Percentiles rank a stretch among this genome's conserved stretches.
These are phyloP conservation scores for Petromus typicus DNA, from an alignment of 2,113 vertebrate species.

Conservation along the genomic window DNA sequence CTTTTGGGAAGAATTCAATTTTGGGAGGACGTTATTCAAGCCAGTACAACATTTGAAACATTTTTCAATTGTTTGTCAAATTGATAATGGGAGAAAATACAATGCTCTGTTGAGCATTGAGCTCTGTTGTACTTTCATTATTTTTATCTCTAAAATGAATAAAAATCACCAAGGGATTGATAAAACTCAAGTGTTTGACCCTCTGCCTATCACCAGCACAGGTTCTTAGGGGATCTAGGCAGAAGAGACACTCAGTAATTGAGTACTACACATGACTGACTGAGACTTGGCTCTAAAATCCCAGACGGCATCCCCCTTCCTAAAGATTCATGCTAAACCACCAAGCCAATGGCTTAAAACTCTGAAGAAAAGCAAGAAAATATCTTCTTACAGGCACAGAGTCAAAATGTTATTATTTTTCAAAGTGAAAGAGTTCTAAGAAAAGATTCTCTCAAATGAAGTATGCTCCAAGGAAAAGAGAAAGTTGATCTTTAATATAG, in stretches of 20 bases:
- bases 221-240: not conserved
- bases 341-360: not conserved
- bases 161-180: not conserved
- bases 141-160: conserved; percentile 36
- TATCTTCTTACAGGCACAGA: not conserved
- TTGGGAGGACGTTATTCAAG: not conserved
- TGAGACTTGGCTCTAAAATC: not conserved
- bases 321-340: conserved; percentile 22
- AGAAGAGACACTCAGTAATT: not conserved
- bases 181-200: conserved; percentile 8
- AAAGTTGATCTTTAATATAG: not conserved
- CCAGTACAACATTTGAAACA: not conserved
- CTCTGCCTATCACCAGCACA: not conserved
- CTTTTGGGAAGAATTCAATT: not conserved
- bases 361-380: conserved; percentile 34
- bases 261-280: not conserved
- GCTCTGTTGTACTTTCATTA: not conserved
- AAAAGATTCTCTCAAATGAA: conserved; percentile 43
- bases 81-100: conserved; percentile 28
- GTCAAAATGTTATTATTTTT: conserved; percentile 49
- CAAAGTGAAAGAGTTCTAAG: not conserved
- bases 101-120: not conserved
- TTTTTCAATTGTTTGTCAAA: conserved; percentile 28
- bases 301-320: not conserved
- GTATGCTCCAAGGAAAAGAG: conserved; percentile 5